These are phyloP conservation scores for Suricata suricatta DNA, from an alignment of 2,113 vertebrate genomes.

Conservation along the genomic window DNA sequence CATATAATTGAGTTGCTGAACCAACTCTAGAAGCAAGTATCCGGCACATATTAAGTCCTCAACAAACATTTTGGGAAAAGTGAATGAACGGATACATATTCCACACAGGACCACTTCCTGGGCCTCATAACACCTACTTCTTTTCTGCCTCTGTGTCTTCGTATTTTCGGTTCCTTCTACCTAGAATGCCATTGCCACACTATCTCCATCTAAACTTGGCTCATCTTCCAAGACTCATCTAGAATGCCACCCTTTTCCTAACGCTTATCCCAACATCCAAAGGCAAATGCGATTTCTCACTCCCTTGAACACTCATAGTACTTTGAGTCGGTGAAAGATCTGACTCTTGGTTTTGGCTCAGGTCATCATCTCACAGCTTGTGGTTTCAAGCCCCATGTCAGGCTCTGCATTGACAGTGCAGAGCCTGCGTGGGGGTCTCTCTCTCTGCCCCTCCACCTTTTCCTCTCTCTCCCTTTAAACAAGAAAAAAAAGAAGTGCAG, in stretches of 20 bases:
- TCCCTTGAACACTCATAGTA: neutral
- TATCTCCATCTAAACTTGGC: neutral
- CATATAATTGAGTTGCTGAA: neutral
- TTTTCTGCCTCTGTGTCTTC: neutral
- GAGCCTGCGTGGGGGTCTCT: no score
- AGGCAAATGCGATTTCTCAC: neutral
- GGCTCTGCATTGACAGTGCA: no score
- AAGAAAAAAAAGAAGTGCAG: no score
- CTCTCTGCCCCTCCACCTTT: no score
- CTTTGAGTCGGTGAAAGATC: neutral
- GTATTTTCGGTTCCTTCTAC: neutral
- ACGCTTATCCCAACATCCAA: neutral
- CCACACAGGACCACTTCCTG: neutral
- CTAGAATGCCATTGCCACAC: neutral
- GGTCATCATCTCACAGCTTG: neutral
- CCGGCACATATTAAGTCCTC: neutral
- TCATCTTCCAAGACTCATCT: neutral
- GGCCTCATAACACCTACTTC: neutral
- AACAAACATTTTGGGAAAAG: neutral
- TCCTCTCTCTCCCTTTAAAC: no score
- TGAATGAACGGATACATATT: neutral
- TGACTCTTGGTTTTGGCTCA: neutral
- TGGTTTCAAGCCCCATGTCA: no score
- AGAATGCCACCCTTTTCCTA: neutral
- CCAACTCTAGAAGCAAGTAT: neutral